Base-by-base conservation (phyloP, 2,113 vertebrate species). In the Erinaceus europaeus region DNA sequence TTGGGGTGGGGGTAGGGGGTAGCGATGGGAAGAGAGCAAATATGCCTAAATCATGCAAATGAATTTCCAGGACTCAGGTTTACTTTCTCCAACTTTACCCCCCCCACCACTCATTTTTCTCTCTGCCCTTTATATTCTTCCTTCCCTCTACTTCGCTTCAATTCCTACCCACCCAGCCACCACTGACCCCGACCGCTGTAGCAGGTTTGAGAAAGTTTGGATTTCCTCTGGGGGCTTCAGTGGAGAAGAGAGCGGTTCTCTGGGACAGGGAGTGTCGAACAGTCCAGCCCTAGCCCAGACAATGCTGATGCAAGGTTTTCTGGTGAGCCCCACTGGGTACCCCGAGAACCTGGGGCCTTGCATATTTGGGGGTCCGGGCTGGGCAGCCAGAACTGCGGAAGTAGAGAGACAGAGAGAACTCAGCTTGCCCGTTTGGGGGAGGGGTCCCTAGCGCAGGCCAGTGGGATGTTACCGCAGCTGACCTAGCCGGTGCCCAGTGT, bases 401-500 rank as follows among this genome's bases (percentile, higher is more conserved):
- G 91, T 94, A 95, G 94, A 94, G 95, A 94, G 84, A 95, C 94
- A 89, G 94, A 95, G 89, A 94, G 96, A 77, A 90, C 89, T 77
- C 88, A 89, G 64, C 86, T 75, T 92, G 91, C 57, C 91, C 71
- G 80, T 81, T 96, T 96, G 85, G 14, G 72, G 76, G 92, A 95
- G 96, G 94, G 95, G 97, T 97, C 96, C 97, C 91, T 91, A 94
- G 94, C 92, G 86, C 82, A n/a, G 46, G 79, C 62, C 75, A 38
- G 46, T n/a, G 68, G 53, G 34, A 62, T 34, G 84, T 96, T 96
- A 95, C 64, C 11, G 95, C 83, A 64, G 61, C 94, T 94, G 91
- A 94, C 92, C 94, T 96, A 93, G 93, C 91, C 67, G 77, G 25
- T 93, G 95, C 95, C 96, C 61, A 89, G 67, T 88, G 90, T 59